phyloP scores from a whole-genome alignment of 2,797 vertebrate genomes.

The Myoxocephalus aenaeus region DNA sequence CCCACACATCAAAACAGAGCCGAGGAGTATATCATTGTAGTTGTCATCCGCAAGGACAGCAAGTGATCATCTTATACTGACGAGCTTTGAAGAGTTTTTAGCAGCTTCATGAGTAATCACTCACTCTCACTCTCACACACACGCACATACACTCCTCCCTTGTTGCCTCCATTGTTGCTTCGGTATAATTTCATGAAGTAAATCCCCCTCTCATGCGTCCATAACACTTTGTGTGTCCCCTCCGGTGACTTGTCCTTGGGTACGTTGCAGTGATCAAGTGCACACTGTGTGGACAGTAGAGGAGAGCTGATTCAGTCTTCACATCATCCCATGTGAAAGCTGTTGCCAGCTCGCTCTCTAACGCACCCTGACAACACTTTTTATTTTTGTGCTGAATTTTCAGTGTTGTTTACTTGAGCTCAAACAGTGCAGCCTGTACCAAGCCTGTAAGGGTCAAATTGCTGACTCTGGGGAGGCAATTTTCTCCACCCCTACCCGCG shows the following conservation, averaged over 20 bases:
- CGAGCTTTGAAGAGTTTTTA: conserved; percentile 29
- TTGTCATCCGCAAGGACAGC: conserved; percentile 46
- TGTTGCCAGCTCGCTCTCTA: conserved; percentile 59
- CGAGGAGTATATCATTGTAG: conserved; percentile 6
- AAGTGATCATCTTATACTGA: conserved; percentile 28
- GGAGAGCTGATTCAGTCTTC: conserved; percentile 78
- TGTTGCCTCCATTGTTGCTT: conserved; percentile 30
- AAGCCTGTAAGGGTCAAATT: conserved; percentile 58
- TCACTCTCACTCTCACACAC: neutral
- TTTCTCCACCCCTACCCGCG: conserved; percentile 25
- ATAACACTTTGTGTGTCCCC: conserved; percentile 50
- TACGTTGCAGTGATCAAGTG: conserved; percentile 55
- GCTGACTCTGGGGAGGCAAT: conserved; percentile 57
- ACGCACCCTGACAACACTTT: conserved; percentile 66
- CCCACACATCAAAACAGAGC: conserved; percentile 19
- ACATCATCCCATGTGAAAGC: conserved; percentile 74
- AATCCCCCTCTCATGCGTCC: conserved; percentile 30
- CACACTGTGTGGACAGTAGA: conserved; percentile 61
- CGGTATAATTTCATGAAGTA: conserved; percentile 36
- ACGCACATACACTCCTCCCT: conserved; percentile 2
- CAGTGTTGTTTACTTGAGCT: conserved; percentile 53
- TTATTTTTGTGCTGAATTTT: conserved; percentile 72
- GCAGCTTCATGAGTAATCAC: conserved; percentile 32
- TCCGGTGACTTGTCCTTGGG: conserved; percentile 63
- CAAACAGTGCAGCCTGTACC: conserved; percentile 32